Conservation (phyloP, 2,888 invertebrate genomes). For the Charanyca ferruginea region DNA sequence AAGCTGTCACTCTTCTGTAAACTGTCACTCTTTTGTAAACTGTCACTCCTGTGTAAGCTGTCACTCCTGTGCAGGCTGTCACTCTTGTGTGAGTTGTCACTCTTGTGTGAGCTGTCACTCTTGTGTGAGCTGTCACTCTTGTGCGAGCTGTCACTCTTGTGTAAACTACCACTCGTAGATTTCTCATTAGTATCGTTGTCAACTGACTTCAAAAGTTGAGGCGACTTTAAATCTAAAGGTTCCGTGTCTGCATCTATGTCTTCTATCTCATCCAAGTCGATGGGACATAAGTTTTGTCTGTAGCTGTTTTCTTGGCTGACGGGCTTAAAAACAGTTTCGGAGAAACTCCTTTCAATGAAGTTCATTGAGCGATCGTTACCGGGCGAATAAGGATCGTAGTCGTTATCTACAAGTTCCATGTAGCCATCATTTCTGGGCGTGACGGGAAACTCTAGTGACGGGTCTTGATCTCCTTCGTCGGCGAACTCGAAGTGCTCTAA, state of each 20-base stretch:
- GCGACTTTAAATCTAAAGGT: conserved; percentile 65
- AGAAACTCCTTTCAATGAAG: conserved; percentile 89
- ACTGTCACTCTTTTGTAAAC: conserved; percentile 29
- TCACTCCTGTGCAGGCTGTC: conserved; percentile 57
- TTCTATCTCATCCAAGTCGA: conserved; percentile 52
- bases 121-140: conserved; percentile 26
- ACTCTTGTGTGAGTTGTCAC: conserved; percentile 54
- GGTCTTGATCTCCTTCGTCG: conserved; percentile 96
- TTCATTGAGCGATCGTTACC: conserved; percentile 89
- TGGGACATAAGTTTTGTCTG: conserved; percentile 54
- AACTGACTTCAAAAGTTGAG: conserved; percentile 66
- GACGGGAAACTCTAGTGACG: conserved; percentile 91
- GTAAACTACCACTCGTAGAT: conserved; percentile 62
- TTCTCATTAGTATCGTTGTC: conserved; percentile 72
- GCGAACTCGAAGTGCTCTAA: conserved; percentile 96
- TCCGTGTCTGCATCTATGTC: conserved; percentile 61
- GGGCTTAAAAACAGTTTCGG: conserved; percentile 82
- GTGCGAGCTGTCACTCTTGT: conserved; percentile 27
- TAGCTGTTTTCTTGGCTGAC: conserved; percentile 65
- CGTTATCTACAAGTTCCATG: conserved; percentile 87
- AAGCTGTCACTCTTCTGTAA: conserved; percentile 17
- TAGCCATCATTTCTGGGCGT: conserved; percentile 83
- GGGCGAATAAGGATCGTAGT: conserved; percentile 82
- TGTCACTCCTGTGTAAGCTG: conserved; percentile 46
- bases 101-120: conserved; percentile 34